Evolutionary conservation across 2,797 vertebrate species (phyloP), one percentile per base, ranked within the genome.

Genomic region (Alcedo atthis): DNA sequence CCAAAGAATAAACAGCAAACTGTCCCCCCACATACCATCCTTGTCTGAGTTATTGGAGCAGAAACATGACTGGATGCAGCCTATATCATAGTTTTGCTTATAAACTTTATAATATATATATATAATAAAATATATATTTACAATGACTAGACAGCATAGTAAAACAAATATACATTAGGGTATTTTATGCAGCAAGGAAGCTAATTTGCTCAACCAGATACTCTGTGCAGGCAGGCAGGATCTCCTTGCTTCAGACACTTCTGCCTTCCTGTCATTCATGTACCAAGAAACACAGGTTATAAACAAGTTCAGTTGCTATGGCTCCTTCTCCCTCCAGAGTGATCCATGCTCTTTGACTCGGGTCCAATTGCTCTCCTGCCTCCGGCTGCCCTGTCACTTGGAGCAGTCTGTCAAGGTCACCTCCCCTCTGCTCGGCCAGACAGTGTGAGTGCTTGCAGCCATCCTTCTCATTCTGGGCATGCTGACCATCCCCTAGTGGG

Each of bases 341-440:
- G 26, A 92, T 82, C 91, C 73, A 49, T 49, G 55, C 45, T 84
- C 80, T 84, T 95, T 94, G 93, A 81, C 85, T 75, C 2, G 0
- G 22, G 70, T 94, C 89, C 93, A 93, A n/a, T 7, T 81, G 70
- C 71, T 64, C 77, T 92, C 57, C 62, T 5, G 25, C 69, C 87
- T 90, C 75, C 3, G 14, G 55, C 83, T 95, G 70, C 43, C 76
- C 77, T 81, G 86, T 77, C 89, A 93, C 81, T 81, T 84, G 64
- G 55, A 95, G 78, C 92, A 88, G 81, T n/a, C 92, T 85, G 66
- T 92, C 90, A 96, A 96, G 96, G 95, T 96, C 95, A 96, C 90
- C 91, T 93, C 80, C 35, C 10, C 0, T 1, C 77, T 85, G 70
- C 63, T 0, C 3, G 78, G 71, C 92, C 87, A 96, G 89, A 87